Percentiles rank a stretch among this genome's conserved stretches.
Conservation (phyloP, 2,797 vertebrate genomes). For the Rhinella marina region DNA sequence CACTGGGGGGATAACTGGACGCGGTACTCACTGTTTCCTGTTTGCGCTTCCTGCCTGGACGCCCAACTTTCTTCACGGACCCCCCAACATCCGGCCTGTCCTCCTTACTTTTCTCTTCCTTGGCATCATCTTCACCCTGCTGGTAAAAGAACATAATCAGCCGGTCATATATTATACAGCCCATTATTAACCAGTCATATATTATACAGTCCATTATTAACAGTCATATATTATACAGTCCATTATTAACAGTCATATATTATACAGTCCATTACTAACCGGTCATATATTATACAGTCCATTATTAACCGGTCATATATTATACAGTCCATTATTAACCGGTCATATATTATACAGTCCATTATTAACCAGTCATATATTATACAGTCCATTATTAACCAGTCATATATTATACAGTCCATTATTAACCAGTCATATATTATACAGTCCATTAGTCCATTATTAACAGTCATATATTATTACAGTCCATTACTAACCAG, state of each 20-base stretch:
- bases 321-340: too few relatives aligned
- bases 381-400: too few relatives aligned
- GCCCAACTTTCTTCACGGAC: slow-evolving; percentile 73
- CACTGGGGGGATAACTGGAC: too few relatives aligned
- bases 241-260: not conserved
- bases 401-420: too few relatives aligned
- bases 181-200: not conserved
- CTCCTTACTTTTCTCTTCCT: slow-evolving; percentile 72
- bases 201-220: not conserved
- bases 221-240: not conserved
- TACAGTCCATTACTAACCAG: too few relatives aligned
- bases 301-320: too few relatives aligned
- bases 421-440: too few relatives aligned
- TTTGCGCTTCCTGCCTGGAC: slow-evolving; percentile 79
- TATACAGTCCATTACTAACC: not conserved
- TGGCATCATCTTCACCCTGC: slow-evolving; percentile 77
- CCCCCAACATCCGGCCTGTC: slow-evolving; percentile 72
- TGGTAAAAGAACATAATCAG: not conserved
- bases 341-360: too few relatives aligned
- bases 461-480: too few relatives aligned
- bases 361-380: too few relatives aligned
- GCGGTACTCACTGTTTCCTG: slow-evolving; percentile 75
- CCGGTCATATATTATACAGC: not conserved
- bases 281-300: too few relatives aligned
- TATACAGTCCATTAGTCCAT: too few relatives aligned